phyloP scores from a whole-genome alignment of 2,113 vertebrate species.

The Chaetops frenatus region DNA sequence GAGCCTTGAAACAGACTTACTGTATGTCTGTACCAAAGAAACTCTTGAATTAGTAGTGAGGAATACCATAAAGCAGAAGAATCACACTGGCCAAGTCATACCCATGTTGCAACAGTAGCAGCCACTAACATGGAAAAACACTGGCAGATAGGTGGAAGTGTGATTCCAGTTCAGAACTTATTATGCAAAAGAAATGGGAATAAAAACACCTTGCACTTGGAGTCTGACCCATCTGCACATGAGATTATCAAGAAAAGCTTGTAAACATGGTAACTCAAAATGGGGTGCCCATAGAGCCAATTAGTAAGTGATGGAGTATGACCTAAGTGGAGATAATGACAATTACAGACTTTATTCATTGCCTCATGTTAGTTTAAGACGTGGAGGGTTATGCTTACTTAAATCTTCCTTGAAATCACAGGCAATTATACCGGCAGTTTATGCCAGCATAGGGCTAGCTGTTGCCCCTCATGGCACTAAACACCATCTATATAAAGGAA shows the following conservation, averaged over 20 bases:
- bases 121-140: neutral
- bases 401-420: neutral
- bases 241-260: neutral
- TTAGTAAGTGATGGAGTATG: neutral
- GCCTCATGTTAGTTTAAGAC: neutral
- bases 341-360: neutral
- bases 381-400: neutral
- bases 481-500: neutral
- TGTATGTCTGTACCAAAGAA: neutral
- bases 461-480: neutral
- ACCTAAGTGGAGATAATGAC: neutral
- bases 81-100: neutral
- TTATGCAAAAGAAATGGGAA: neutral
- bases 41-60: neutral
- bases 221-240: neutral
- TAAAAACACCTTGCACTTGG: neutral
- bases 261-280: neutral
- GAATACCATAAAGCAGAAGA: neutral
- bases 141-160: neutral
- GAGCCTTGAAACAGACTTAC: neutral
- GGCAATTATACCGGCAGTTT: constrained; percentile 7
- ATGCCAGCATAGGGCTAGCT: neutral
- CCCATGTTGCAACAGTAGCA: neutral
- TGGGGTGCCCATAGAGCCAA: neutral
- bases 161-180: neutral